These are phyloP conservation scores for Latheticus oryzae DNA, from an alignment of 2,888 invertebrate genomes.

Conservation along the genomic window DNA sequence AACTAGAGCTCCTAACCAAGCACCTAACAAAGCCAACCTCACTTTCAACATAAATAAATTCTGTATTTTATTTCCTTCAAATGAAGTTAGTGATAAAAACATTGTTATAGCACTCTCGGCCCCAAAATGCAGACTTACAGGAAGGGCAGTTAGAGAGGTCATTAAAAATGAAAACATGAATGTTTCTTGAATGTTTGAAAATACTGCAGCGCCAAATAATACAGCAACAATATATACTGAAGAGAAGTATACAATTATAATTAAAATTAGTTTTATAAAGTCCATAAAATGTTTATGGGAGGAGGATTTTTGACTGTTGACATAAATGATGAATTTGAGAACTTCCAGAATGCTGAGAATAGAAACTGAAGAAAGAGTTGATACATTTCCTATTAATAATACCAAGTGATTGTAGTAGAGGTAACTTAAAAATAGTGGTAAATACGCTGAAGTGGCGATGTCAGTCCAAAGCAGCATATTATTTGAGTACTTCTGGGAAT, in stretches of 20 bases:
- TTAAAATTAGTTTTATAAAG: not conserved
- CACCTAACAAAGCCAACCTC: slow-evolving; percentile 75
- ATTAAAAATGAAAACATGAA: slow-evolving; percentile 74
- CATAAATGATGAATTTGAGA: slow-evolving; percentile 4
- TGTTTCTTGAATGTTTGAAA: slow-evolving; percentile 75
- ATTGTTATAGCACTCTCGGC: slow-evolving; percentile 69
- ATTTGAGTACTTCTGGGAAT: slow-evolving; percentile 6
- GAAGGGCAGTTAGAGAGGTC: slow-evolving; percentile 73
- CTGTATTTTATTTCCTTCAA: slow-evolving; percentile 67
- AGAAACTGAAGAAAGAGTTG: too few species aligned
- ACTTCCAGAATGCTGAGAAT: slow-evolving; percentile 10
- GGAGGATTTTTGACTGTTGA: not conserved
- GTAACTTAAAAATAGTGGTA: not conserved
- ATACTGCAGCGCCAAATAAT: slow-evolving; percentile 76
- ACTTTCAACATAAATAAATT: slow-evolving; percentile 72
- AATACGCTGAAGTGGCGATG: slow-evolving; percentile 9
- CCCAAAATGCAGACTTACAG: slow-evolving; percentile 73
- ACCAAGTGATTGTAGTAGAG: slow-evolving; percentile 9
- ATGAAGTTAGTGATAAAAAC: slow-evolving; percentile 68
- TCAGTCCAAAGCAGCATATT: slow-evolving; percentile 9
- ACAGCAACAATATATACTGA: slow-evolving; percentile 73
- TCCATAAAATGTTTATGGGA: slow-evolving; percentile 7
- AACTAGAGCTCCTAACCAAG: slow-evolving; percentile 86
- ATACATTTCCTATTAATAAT: slow-evolving; percentile 6
- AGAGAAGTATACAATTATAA: not conserved